A percentile compares a stretch with the other conserved stretches of the same genome.
Conservation (phyloP, 2,888 invertebrate species). For the Podabrus alpinus region DNA sequence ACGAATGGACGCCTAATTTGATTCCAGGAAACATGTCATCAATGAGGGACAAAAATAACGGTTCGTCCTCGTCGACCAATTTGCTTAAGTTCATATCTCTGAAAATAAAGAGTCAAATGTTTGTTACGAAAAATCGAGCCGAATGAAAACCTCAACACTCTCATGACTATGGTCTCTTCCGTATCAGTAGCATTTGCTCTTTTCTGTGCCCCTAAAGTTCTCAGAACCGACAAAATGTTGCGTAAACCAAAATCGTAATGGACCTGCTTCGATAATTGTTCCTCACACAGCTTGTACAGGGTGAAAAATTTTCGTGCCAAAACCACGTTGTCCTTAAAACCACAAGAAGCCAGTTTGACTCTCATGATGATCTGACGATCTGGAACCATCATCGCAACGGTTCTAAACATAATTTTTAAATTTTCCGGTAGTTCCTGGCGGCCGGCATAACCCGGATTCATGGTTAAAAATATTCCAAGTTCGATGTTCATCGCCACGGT, state of each 20-base stretch:
- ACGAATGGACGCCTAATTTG: constrained; percentile 69
- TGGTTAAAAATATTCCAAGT: constrained; percentile 85
- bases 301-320: constrained; percentile 83
- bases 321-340: constrained; percentile 83
- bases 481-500: constrained; percentile 79
- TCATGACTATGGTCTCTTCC: constrained; percentile 89
- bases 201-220: constrained; percentile 81
- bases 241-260: constrained; percentile 85
- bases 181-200: constrained; percentile 76
- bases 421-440: constrained; percentile 90
- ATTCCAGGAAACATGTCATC: constrained; percentile 91
- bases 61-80: constrained; percentile 90
- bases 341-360: constrained; percentile 87
- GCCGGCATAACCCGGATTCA: constrained; percentile 93
- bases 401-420: constrained; percentile 85
- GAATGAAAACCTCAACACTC: constrained; percentile 63
- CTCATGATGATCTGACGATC: constrained; percentile 90
- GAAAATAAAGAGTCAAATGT: not conserved
- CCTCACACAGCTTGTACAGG: constrained; percentile 85
- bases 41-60: constrained; percentile 82
- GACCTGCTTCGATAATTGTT: constrained; percentile 85
- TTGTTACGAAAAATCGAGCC: not conserved
- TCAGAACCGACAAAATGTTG: constrained; percentile 78
- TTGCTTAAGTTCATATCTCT: constrained; percentile 96
- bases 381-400: constrained; percentile 93